phyloP scores from a whole-genome alignment of 92 coral and sea anemone genomes.

The Montipora capitata region DNA sequence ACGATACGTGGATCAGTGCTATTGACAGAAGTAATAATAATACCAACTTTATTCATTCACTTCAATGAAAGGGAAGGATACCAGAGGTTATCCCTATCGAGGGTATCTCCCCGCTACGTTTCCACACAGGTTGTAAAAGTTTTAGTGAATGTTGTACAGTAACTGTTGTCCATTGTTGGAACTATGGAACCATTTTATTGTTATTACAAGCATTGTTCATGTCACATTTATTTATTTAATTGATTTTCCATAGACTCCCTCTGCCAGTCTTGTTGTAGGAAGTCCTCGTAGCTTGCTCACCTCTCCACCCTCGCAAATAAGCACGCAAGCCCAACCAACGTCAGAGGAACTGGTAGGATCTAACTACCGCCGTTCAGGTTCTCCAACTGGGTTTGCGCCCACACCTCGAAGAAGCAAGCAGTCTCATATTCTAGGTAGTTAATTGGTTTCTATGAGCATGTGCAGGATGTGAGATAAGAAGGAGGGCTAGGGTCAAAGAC shows the following conservation, averaged over 20 bases:
- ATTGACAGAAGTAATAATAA: no score
- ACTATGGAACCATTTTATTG: neutral
- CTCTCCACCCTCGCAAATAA: conserved; percentile 85
- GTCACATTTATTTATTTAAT: neutral
- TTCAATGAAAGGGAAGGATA: no score
- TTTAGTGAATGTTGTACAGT: no score
- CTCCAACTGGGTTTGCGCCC: conserved; percentile 45
- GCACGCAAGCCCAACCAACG: conserved; percentile 92
- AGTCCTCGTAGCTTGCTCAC: conserved; percentile 90
- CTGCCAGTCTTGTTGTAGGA: conserved; percentile 51
- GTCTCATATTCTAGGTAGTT: conserved; percentile 80
- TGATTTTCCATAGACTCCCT: conserved; percentile 39
- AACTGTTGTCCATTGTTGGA: no score
- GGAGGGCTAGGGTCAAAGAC: no score
- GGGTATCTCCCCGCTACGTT: no score
- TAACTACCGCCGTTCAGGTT: conserved; percentile 77
- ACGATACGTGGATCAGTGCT: no score
- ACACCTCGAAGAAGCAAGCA: conserved; percentile 27
- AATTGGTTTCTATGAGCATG: neutral
- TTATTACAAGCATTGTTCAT: neutral
- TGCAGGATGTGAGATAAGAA: no score
- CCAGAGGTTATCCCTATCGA: no score
- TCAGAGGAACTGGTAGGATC: conserved; percentile 91
- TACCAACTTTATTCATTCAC: no score
- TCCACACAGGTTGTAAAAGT: no score